Conservation (phyloP, 1,140 invertebrate genomes). For the Agraylea sexmaculata region DNA sequence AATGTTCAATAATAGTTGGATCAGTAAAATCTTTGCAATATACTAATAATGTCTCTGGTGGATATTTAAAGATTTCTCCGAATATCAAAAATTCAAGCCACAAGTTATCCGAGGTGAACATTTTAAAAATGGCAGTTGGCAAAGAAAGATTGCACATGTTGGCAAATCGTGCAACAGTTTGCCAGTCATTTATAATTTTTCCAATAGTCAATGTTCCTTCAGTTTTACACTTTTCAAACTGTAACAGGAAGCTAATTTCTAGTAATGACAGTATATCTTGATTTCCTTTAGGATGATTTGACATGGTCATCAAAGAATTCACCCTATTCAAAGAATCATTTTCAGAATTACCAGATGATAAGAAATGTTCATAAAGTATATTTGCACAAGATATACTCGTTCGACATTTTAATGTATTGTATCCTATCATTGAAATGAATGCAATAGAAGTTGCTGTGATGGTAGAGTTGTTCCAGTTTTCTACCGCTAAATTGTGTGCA, state of each 20-base stretch:
- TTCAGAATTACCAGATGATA: no score
- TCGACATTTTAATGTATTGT: conserved; percentile 44
- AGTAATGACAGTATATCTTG: conserved; percentile 34
- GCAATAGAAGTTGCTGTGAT: conserved; percentile 45
- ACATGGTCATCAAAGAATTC: no score
- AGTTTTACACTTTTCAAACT: conserved; percentile 13
- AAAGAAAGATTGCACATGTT: conserved; percentile 40
- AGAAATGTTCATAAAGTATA: no score
- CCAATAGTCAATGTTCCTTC: conserved; percentile 13
- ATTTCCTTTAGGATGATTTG: no score
- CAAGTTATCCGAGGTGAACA: conserved; percentile 41
- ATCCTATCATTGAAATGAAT: conserved; percentile 50
- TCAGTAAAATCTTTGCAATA: conserved; percentile 39
- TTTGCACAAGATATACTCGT: conserved; percentile 44
- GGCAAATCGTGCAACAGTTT: conserved; percentile 48
- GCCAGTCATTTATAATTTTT: conserved; percentile 38
- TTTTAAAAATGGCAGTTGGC: conserved; percentile 42
- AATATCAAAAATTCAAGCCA: conserved; percentile 55
- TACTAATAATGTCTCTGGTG: conserved; percentile 42
- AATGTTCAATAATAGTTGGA: conserved; percentile 40
- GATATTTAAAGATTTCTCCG: conserved; percentile 49
- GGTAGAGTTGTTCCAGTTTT: conserved; percentile 42
- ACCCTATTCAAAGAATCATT: no score
- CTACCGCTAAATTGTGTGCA: conserved; percentile 44
- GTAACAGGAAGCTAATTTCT: no score